Evolutionary conservation across 2,113 vertebrate genomes (phyloP).

Genomic region (Vidua macroura): DNA sequence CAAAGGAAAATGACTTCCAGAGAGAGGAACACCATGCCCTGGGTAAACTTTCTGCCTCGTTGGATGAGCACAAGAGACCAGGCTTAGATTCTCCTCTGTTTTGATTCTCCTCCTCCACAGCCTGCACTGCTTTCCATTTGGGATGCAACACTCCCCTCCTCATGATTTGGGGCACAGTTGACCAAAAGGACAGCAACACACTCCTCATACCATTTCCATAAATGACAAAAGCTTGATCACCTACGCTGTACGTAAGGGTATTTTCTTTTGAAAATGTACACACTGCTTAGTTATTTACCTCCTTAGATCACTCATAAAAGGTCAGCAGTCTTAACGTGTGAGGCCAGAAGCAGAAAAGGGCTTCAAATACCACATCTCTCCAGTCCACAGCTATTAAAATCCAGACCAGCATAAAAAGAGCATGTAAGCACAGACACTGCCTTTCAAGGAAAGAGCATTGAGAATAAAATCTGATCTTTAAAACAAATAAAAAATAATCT

Average conservation of each 20-base stretch:
- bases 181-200: not conserved
- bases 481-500: not conserved
- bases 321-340: not conserved
- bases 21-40: not conserved
- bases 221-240: not conserved
- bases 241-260: not conserved
- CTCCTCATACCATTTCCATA: not conserved
- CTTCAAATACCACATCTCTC: conserved; percentile 30
- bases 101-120: not conserved
- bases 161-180: not conserved
- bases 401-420: not conserved
- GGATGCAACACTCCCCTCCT: not conserved
- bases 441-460: not conserved
- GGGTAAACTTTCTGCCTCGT: not conserved
- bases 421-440: not conserved
- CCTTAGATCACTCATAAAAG: conserved; percentile 42
- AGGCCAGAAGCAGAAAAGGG: conserved; percentile 25
- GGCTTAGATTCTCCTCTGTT: not conserved
- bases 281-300: not conserved
- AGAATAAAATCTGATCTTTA: not conserved
- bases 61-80: not conserved
- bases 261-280: conserved; percentile 7
- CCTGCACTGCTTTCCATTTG: not conserved
- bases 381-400: conserved; percentile 38
- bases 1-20: not conserved